These are phyloP conservation scores for Gymnoscopelus braueri DNA, from an alignment of 2,797 vertebrate species.

Conservation along the genomic window DNA sequence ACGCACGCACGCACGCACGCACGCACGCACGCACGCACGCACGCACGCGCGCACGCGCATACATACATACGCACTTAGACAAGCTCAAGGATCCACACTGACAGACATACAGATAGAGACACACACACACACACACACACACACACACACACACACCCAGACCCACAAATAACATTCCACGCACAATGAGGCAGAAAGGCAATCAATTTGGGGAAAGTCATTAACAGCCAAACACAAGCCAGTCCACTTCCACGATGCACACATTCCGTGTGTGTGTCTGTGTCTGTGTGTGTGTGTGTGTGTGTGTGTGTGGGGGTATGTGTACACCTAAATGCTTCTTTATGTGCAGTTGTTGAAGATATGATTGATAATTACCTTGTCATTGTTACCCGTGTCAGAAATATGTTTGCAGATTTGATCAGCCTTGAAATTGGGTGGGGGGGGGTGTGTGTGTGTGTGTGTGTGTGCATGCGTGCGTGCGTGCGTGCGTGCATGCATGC, in stretches of 20 bases:
- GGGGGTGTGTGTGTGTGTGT: background rate
- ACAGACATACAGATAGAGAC: background rate
- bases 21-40: background rate
- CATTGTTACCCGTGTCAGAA: no score
- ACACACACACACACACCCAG: no score
- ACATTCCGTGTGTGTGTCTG: background rate
- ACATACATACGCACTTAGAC: background rate
- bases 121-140: no score
- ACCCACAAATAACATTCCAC: no score
- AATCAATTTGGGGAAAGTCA: conserved; percentile 22
- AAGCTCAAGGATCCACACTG: background rate
- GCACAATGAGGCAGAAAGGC: conserved; percentile 8
- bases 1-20: background rate
- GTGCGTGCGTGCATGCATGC: no score
- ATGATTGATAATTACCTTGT: no score
- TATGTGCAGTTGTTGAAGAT: background rate
- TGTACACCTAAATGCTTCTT: background rate
- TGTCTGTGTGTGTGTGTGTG: no score
- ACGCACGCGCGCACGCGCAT: background rate
- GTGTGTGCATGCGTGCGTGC: no score
- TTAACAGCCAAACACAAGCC: conserved; percentile 10
- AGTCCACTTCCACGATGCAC: background rate
- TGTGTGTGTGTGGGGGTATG: no score
- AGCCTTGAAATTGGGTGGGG: no score
- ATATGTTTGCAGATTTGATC: no score